Conservation (phyloP, 2,888 invertebrate species). For the Acrobasis repandana region DNA sequence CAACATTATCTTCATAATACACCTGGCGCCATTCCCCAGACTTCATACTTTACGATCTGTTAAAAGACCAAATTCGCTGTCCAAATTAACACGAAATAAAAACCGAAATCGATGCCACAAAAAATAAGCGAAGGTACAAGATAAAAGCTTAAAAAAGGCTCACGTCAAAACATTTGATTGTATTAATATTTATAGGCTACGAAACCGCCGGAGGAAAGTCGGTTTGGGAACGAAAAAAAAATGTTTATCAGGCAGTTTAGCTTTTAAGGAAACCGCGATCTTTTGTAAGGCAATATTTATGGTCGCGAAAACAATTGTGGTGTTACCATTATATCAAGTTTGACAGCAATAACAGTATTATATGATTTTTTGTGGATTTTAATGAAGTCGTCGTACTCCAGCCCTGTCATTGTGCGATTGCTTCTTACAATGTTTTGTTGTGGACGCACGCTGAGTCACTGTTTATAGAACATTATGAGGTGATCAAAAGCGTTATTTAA, state of each 20-base stretch:
- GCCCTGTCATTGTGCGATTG: slow-evolving; percentile 25
- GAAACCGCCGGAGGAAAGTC: slow-evolving; percentile 77
- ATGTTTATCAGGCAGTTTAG: slow-evolving; percentile 81
- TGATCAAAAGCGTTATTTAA: slow-evolving; percentile 6
- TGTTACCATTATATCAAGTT: slow-evolving; percentile 79
- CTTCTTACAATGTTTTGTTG: slow-evolving; percentile 29
- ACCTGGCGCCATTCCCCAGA: slow-evolving; percentile 68
- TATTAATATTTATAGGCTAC: slow-evolving; percentile 81
- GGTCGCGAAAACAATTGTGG: slow-evolving; percentile 78
- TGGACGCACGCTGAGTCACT: slow-evolving; percentile 24
- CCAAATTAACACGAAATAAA: slow-evolving; percentile 83
- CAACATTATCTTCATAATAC: slow-evolving; percentile 45
- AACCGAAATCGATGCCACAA: slow-evolving; percentile 75
- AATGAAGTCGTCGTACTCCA: slow-evolving; percentile 66
- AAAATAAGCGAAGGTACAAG: slow-evolving; percentile 79
- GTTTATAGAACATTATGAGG: slow-evolving; percentile 21
- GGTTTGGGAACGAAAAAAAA: slow-evolving; percentile 66
- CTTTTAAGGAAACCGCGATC: slow-evolving; percentile 82
- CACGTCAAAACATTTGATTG: slow-evolving; percentile 84
- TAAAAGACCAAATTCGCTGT: slow-evolving; percentile 82
- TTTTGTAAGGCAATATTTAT: slow-evolving; percentile 81
- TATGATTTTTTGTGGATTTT: slow-evolving; percentile 61
- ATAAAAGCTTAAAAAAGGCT: slow-evolving; percentile 81
- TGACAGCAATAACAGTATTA: slow-evolving; percentile 80
- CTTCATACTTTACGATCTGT: slow-evolving; percentile 81